These are phyloP conservation scores for Corythaixoides concolor DNA, from an alignment of 2,113 vertebrate species.

Conservation along the genomic window DNA sequence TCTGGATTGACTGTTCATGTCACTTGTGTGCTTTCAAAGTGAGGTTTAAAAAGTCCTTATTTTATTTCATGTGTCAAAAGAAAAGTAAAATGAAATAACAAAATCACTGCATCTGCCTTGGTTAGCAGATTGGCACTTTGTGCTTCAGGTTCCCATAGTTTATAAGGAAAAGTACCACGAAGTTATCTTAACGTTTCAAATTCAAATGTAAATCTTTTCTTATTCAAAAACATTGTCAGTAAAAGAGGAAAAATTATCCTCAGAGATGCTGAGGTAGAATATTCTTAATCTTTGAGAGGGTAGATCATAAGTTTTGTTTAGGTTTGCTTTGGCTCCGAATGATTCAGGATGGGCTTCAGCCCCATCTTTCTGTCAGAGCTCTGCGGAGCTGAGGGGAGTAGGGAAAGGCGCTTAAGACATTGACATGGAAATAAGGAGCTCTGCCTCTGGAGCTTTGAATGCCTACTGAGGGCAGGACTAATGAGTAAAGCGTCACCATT, in stretches of 20 bases:
- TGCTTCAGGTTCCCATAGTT: not conserved
- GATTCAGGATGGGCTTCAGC: not conserved
- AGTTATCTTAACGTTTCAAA: not conserved
- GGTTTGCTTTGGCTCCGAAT: not conserved
- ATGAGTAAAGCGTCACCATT: not conserved
- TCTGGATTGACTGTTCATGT: not conserved
- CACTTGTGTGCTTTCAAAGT: not conserved
- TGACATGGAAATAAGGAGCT: conserved; percentile 4
- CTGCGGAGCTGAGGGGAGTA: not conserved
- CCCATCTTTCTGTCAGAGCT: not conserved
- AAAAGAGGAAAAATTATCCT: not conserved
- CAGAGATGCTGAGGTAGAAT: not conserved
- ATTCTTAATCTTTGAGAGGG: not conserved
- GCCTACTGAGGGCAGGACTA: not conserved
- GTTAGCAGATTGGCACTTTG: not conserved
- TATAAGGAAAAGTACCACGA: not conserved
- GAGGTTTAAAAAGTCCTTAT: not conserved
- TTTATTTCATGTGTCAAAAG: not conserved
- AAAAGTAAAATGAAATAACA: not conserved
- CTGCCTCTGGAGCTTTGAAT: not conserved
- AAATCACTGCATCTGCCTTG: not conserved
- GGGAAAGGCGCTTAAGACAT: not conserved
- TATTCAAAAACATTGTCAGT: not conserved
- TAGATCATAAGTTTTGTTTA: not conserved
- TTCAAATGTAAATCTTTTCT: conserved; percentile 29